Evolutionary conservation across 2,888 invertebrate species (phyloP).

Genomic region (Fragum whitleyi): DNA sequence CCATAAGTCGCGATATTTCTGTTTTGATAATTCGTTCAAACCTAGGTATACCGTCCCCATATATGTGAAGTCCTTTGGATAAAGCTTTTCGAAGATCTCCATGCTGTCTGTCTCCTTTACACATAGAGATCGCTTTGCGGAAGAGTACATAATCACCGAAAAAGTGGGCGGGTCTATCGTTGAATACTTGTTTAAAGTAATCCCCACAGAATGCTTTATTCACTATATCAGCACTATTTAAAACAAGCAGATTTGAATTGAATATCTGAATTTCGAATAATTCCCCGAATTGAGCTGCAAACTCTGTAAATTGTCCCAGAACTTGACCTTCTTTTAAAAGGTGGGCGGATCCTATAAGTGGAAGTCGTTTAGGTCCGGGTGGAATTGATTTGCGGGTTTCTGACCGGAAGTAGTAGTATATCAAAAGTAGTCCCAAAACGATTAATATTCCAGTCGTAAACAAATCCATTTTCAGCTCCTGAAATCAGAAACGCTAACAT

Average conservation of each 20-base stretch:
- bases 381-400: not conserved
- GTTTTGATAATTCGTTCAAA: conserved; percentile 16
- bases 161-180: conserved; percentile 15
- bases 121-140: not conserved
- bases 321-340: conserved; percentile 8
- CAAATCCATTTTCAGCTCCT: not conserved
- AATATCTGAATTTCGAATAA: conserved; percentile 18
- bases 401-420: not conserved
- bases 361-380: conserved; percentile 18
- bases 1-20: conserved; percentile 7
- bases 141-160: conserved; percentile 14
- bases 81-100: conserved; percentile 26
- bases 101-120: not conserved
- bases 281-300: conserved; percentile 12
- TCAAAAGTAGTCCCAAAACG: not conserved
- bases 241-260: not conserved
- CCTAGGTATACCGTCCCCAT: conserved; percentile 26
- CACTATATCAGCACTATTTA: conserved; percentile 21
- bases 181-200: not conserved
- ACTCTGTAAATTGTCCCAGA: conserved; percentile 3
- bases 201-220: conserved; percentile 17
- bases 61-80: conserved; percentile 19
- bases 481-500: not conserved
- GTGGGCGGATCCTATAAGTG: conserved; percentile 19
- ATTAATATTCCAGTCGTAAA: not conserved